Base-by-base conservation (phyloP, 2,888 invertebrate species). In the Orthonevra nobilis region DNA sequence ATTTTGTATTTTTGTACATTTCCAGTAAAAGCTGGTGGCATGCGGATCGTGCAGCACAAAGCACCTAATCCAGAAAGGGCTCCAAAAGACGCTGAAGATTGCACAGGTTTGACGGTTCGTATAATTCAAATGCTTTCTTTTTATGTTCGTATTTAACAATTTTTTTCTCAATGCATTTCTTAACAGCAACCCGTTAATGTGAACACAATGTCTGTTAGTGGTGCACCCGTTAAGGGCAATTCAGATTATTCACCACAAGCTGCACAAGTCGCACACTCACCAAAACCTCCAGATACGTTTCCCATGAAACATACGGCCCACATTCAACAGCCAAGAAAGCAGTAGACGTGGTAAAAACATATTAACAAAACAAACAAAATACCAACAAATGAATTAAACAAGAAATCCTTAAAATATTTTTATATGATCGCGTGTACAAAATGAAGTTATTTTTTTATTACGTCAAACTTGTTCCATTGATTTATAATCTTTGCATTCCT, bases 41-140 rank as follows among this genome's bases (percentile, higher is more conserved):
- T 96, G 96, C 91, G 97, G 83, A 96, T 97, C 85, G 96, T 95
- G 9, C 96, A 97, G 85, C 94, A 97, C 86, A 96, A 96, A 88
- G 89, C 91, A 0, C 91, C 93, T 3, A 92, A 92, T 83, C 89
- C 92, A 34, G 90, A 91, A 83, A 93, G 92, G 82, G 92, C 93
- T 60, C 90, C 90, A 9, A 93, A 92, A 86, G 92, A 92, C 83
- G 91, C 92, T 54, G 94, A 94, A 86, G 94, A 94, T 85, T 91
- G 92, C 73, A 93, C 94, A 0, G 93, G 93, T 34, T 90, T 94
- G 0, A 92, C 94, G 60, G 93, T 95, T 19, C 93, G 75, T 63
- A 23, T 5, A 6, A 34, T 2, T n/a, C n/a, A n/a, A n/a, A n/a
- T n/a, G n/a, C n/a, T n/a, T 5, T 15, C 12, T 17, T 17, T 20